These are phyloP conservation scores for Platalea minor DNA, from an alignment of 2,797 vertebrate species.

Conservation along the genomic window DNA sequence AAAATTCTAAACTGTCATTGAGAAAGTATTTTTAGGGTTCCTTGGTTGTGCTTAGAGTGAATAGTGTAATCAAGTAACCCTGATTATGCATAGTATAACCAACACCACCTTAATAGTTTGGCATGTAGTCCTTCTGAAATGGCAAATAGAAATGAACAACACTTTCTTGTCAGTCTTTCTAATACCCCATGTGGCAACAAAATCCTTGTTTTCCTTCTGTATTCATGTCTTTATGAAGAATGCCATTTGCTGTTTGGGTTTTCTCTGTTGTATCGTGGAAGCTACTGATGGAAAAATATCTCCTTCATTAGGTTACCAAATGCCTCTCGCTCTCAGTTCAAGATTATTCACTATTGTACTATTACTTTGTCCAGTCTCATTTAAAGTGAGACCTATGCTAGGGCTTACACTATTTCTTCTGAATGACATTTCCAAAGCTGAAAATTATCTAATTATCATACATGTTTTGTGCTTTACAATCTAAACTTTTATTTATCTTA, in stretches of 20 bases:
- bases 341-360: background rate
- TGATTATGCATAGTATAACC: background rate
- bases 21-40: background rate
- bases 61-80: background rate
- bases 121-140: background rate
- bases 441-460: background rate
- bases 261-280: background rate
- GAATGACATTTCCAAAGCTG: background rate
- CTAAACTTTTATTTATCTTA: background rate
- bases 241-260: background rate
- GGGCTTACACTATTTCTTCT: background rate
- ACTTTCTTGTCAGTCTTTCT: background rate
- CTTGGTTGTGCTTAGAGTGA: background rate
- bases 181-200: background rate
- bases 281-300: background rate
- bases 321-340: fast-evolving
- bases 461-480: background rate
- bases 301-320: background rate
- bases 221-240: background rate
- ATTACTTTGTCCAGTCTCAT: background rate
- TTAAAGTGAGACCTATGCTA: background rate
- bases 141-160: background rate
- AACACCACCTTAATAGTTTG: background rate
- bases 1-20: background rate
- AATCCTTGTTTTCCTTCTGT: background rate